These are phyloP conservation scores for Pheosia tremula DNA, from an alignment of 2,888 invertebrate species.

Conservation along the genomic window DNA sequence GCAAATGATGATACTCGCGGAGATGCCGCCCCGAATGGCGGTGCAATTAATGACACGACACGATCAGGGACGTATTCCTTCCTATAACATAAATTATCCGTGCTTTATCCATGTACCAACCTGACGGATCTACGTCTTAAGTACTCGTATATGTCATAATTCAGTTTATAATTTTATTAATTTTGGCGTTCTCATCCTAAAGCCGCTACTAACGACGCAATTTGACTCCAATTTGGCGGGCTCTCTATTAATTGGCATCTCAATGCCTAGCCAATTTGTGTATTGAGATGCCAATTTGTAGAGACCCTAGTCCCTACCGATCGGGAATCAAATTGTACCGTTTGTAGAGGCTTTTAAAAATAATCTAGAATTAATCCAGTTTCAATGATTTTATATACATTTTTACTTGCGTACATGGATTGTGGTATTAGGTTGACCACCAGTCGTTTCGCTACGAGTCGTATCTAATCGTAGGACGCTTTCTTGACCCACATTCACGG, in stretches of 20 bases:
- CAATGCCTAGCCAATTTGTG: too few species aligned
- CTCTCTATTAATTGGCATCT: too few species aligned
- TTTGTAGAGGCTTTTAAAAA: too few species aligned
- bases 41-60: slow-evolving; percentile 43
- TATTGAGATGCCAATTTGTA: too few species aligned
- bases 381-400: not conserved
- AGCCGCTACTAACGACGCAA: too few species aligned
- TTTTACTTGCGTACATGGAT: slow-evolving; percentile 14
- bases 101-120: not conserved
- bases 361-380: not conserved
- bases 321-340: too few species aligned
- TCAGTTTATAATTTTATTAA: not conserved
- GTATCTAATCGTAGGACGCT: slow-evolving; percentile 50
- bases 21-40: slow-evolving; percentile 25
- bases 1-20: slow-evolving; percentile 23
- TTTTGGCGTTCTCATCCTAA: not conserved
- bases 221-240: too few species aligned
- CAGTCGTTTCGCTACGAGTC: slow-evolving; percentile 32
- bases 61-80: slow-evolving; percentile 46
- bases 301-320: too few species aligned
- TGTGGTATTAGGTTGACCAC: slow-evolving; percentile 28
- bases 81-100: slow-evolving; percentile 28
- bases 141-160: not conserved
- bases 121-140: not conserved
- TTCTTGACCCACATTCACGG: slow-evolving; percentile 60